phyloP scores from a whole-genome alignment of 2,888 invertebrate genomes.

The Cryptosula pallasiana region DNA sequence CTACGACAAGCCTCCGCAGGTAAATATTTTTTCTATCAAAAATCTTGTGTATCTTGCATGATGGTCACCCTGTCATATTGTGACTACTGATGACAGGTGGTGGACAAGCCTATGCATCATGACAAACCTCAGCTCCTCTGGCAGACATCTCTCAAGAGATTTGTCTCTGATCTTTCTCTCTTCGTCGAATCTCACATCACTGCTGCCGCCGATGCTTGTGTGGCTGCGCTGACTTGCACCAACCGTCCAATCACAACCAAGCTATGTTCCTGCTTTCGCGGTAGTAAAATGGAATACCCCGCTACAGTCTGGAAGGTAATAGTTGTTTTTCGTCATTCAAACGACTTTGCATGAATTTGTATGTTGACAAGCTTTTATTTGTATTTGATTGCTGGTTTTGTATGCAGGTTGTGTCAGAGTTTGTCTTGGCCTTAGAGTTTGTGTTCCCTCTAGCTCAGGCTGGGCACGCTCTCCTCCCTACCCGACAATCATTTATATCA shows the following conservation, averaged over 20 bases:
- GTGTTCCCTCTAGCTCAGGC: constrained; percentile 41
- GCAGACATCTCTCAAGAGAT: constrained; percentile 42
- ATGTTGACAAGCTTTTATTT: neutral
- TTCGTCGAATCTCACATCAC: constrained; percentile 37
- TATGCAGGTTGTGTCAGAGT: constrained; percentile 35
- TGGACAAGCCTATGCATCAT: constrained; percentile 40
- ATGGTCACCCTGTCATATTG: too few species aligned
- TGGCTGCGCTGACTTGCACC: constrained; percentile 26
- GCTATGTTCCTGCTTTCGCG: neutral
- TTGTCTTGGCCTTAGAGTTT: constrained; percentile 36
- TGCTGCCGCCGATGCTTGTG: constrained; percentile 31
- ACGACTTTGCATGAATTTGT: neutral
- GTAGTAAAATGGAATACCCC: constrained; percentile 19
- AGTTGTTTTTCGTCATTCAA: too few species aligned
- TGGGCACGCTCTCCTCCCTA: constrained; percentile 36
- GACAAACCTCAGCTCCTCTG: constrained; percentile 44
- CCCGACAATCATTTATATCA: constrained; percentile 40
- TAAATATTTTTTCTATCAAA: too few species aligned
- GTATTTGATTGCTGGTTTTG: neutral
- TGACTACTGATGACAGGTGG: too few species aligned
- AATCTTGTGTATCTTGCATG: too few species aligned
- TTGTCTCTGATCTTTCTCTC: constrained; percentile 38
- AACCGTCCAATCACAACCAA: neutral
- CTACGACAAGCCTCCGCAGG: constrained; percentile 14
- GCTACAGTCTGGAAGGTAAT: constrained; percentile 8